Base-by-base conservation (phyloP, 2,797 vertebrate genomes). In the Eremophila alpestris region DNA sequence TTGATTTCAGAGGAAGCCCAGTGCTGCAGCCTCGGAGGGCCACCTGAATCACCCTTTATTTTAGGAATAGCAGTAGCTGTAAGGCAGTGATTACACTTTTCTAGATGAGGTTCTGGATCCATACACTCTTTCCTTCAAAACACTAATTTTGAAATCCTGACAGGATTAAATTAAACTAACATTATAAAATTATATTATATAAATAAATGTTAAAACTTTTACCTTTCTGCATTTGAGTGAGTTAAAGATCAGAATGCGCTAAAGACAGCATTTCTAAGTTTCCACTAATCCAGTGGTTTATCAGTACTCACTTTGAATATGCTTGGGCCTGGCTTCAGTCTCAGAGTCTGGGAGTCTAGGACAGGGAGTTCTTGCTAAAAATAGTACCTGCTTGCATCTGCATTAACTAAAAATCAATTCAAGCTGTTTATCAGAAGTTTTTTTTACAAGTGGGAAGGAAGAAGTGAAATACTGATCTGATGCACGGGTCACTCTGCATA, bases 331-430 rank as follows among this genome's bases (percentile, higher is more conserved):
- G 82, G 69, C 55, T 91, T 92, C 73, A 67, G 19, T 52, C 19
- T 41, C 27, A 80, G 58, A 81, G 40, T 68, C 75, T 79, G 34
- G 34, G 27, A 71, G 70, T 86, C 68, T 40, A 62, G 75, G 68
- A 75, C 82, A 92, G 30, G 46, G 63, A 80, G 48, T 91, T 94
- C 54, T 83, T 91, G 62, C 89, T 92, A 76, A 93, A 90, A 96
- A 86, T 85, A 91, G 79, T 78, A 48, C 81, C 62, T 4, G 8
- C 81, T 90, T 93, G 49, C 58, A 71, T 83, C 75, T 88, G 17
- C 65, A 79, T 83, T 92, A 93, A 87, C 59, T 92, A 73, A 90
- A 96, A 96, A 91, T 88, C 89, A 81, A 85, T 93, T 79, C 65
- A 78, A 87, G 46, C 68, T 94, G 46, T 91, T 95, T 90, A 76